Percentiles rank a stretch among this genome's conserved stretches.
Evolutionary conservation across 2,888 invertebrate species (phyloP).

Genomic region (Ethmia dodecea): DNA sequence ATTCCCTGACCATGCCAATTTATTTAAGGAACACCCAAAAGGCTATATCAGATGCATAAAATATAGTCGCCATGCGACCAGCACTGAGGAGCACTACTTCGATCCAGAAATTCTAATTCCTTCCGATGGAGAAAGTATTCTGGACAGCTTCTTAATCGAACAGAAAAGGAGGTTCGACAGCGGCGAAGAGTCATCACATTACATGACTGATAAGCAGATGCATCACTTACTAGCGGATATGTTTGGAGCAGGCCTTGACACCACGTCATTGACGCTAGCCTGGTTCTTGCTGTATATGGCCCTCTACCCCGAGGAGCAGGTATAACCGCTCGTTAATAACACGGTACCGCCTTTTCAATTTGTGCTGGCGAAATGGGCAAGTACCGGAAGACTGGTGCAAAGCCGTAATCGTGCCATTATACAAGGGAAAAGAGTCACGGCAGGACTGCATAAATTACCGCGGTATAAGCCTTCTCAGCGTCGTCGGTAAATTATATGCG

Average conservation of each 20-base stretch:
- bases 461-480: too few relatives aligned
- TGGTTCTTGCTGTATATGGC: slow-evolving; percentile 91
- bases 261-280: slow-evolving; percentile 86
- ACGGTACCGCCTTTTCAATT: slow-evolving; percentile 72
- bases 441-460: too few relatives aligned
- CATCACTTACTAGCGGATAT: slow-evolving; percentile 87
- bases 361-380: slow-evolving; percentile 76
- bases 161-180: slow-evolving; percentile 67
- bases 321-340: slow-evolving; percentile 79
- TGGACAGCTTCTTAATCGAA: slow-evolving; percentile 82
- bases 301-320: slow-evolving; percentile 81
- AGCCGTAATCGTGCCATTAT: too few relatives aligned
- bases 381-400: too few relatives aligned
- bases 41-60: slow-evolving; percentile 63
- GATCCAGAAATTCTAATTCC: slow-evolving; percentile 54
- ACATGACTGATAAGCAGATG: slow-evolving; percentile 82
- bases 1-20: slow-evolving; percentile 39
- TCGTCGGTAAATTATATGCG: too few relatives aligned
- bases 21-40: slow-evolving; percentile 52
- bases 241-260: slow-evolving; percentile 92
- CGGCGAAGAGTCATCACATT: slow-evolving; percentile 56
- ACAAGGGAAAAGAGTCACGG: too few relatives aligned
- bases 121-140: slow-evolving; percentile 71
- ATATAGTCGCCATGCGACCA: slow-evolving; percentile 51
- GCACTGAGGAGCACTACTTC: slow-evolving; percentile 56